A percentile compares a stretch with the other conserved stretches of the same genome.
Conservation (phyloP, 2,113 vertebrate species). For the Lepus timidus region DNA sequence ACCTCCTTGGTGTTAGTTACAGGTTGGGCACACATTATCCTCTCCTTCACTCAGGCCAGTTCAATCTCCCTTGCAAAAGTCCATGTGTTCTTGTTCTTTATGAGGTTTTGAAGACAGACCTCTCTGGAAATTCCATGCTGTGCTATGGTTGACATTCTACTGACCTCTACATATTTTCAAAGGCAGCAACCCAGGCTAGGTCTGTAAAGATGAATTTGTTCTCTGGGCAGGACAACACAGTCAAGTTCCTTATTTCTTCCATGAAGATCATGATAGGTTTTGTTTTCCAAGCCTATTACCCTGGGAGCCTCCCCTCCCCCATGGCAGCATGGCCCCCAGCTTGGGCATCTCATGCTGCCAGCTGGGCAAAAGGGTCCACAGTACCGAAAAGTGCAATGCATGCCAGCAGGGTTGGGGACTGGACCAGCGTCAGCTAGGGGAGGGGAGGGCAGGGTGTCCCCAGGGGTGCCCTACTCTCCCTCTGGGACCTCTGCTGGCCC, state of each 20-base stretch:
- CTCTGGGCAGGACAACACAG: slow-evolving; percentile 15
- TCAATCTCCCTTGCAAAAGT: neutral
- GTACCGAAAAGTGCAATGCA: neutral
- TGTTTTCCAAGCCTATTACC: neutral
- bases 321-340: neutral
- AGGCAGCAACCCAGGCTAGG: neutral
- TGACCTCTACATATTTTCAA: neutral
- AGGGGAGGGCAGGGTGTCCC: no score
- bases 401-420: neutral
- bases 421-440: accelerated
- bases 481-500: neutral
- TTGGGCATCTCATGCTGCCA: neutral
- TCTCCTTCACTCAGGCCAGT: no score
- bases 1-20: slow-evolving; percentile 13
- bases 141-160: neutral
- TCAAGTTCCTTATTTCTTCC: slow-evolving; percentile 36
- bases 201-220: neutral
- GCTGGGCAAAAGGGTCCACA: neutral
- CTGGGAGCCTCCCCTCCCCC: neutral
- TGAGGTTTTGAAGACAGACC: neutral
- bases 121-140: slow-evolving; percentile 51
- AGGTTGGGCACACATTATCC: neutral
- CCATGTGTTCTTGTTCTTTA: neutral
- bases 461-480: neutral
- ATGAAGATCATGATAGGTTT: neutral